phyloP scores from a whole-genome alignment of 1,140 invertebrate species.

The Schlechtendalia chinensis region DNA sequence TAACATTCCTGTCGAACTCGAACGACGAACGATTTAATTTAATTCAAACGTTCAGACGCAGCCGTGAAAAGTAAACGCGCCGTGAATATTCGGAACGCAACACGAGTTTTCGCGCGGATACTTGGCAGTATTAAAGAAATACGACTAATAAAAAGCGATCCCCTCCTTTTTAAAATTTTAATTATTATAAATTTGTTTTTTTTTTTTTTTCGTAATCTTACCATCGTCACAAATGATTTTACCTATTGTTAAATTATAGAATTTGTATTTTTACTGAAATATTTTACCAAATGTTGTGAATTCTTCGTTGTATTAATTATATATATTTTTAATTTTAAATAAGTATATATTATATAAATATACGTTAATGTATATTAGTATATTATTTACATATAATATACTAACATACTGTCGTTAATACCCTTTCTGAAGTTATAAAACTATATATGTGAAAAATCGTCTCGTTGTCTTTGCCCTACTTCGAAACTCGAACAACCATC shows the following conservation, averaged over 20 bases:
- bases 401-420: not conserved
- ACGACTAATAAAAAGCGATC: not conserved
- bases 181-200: conserved; percentile 2
- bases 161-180: not conserved
- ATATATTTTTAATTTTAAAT: not conserved
- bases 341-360: not conserved
- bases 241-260: conserved; percentile 20
- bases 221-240: not conserved
- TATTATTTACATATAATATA: no score
- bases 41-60: not conserved
- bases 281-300: conserved; percentile 35
- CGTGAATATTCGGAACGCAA: not conserved
- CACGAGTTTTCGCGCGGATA: not conserved
- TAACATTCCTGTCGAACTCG: conserved; percentile 15
- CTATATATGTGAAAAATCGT: conserved; percentile 9
- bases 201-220: conserved; percentile 11
- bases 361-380: no score
- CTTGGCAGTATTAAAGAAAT: conserved; percentile 11
- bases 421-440: not conserved
- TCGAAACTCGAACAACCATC: not conserved
- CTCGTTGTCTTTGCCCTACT: not conserved
- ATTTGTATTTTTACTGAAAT: conserved; percentile 40
- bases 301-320: conserved; percentile 22
- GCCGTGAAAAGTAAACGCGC: not conserved
- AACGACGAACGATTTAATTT: not conserved